These are phyloP conservation scores for Mythimna loreyi DNA, from an alignment of 2,888 invertebrate genomes.

Conservation along the genomic window DNA sequence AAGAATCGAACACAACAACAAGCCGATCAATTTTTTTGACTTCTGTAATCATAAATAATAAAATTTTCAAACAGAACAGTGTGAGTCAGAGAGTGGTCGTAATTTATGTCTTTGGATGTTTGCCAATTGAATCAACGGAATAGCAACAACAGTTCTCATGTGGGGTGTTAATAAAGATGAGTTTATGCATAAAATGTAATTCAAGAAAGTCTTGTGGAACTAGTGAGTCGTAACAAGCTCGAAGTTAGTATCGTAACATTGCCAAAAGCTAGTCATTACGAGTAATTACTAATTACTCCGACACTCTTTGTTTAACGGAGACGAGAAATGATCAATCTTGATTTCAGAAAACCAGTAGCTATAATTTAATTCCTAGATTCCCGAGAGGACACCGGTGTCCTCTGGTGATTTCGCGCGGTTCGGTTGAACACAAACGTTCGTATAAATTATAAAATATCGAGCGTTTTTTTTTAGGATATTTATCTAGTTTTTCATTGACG, in stretches of 20 bases:
- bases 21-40: conserved; percentile 51
- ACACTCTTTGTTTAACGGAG: neutral
- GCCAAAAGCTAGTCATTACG: no score
- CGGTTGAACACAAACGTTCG: no score
- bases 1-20: conserved; percentile 29
- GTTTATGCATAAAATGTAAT: conserved; percentile 42
- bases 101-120: conserved; percentile 65
- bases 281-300: no score
- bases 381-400: no score
- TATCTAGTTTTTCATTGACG: no score
- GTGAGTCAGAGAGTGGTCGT: conserved; percentile 66
- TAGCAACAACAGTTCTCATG: conserved; percentile 45
- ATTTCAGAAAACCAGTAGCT: neutral
- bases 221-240: neutral
- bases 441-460: no score
- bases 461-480: no score
- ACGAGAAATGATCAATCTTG: neutral
- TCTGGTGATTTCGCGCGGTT: no score
- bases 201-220: conserved; percentile 14
- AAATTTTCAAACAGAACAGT: conserved; percentile 64
- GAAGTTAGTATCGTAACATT: neutral
- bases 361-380: no score
- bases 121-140: conserved; percentile 64
- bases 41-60: conserved; percentile 60
- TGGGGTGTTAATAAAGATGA: conserved; percentile 38